Conservation (phyloP, 2,797 vertebrate genomes). For the Xiphophorus birchmanni region DNA sequence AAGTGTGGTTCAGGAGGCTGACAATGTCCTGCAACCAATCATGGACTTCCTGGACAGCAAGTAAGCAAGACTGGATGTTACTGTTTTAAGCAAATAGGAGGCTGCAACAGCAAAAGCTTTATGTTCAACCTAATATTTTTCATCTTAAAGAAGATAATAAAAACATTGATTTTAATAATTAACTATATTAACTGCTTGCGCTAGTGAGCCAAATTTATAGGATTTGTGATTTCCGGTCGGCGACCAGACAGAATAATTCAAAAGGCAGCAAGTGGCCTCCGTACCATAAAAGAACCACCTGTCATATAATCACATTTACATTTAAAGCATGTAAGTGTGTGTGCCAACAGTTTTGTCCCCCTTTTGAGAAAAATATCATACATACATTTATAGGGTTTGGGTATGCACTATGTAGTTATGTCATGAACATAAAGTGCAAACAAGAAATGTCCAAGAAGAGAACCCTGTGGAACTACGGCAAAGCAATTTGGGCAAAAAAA, state of each 20-base stretch:
- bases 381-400: background rate
- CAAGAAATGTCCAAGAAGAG: background rate
- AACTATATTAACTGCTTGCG: too few relatives aligned
- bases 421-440: background rate
- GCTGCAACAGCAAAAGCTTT: too few relatives aligned
- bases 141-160: background rate
- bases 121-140: background rate
- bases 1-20: conserved; percentile 93
- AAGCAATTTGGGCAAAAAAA: background rate
- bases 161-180: too few relatives aligned
- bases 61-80: conserved; percentile 75
- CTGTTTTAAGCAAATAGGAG: background rate
- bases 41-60: conserved; percentile 99
- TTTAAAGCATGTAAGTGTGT: background rate
- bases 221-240: background rate
- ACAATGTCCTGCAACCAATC: conserved; percentile 96
- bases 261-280: background rate
- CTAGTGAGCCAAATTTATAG: too few relatives aligned
- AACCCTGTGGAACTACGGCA: background rate
- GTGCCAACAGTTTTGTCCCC: background rate
- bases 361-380: background rate
- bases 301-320: background rate
- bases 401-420: background rate
- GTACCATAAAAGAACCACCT: background rate
- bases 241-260: background rate